phyloP scores from a whole-genome alignment of 2,113 vertebrate species.

The Nyctibius bracteatus region DNA sequence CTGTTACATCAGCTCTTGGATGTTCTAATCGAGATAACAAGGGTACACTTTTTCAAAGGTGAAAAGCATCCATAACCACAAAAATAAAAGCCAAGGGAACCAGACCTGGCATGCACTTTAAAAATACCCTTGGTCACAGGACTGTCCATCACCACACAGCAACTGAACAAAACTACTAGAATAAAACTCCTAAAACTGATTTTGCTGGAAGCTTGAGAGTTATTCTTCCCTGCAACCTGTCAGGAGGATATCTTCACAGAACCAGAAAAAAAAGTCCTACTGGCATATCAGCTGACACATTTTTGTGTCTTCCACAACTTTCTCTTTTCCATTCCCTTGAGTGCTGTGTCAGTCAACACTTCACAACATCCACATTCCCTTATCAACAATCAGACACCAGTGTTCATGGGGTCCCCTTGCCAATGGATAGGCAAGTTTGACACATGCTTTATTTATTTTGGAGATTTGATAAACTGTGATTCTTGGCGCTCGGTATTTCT shows the following conservation, averaged over 20 bases:
- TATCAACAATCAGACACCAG: constrained; percentile 24
- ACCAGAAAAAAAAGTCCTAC: background rate
- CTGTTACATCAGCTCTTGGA: background rate
- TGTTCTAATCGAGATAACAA: background rate
- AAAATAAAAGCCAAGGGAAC: background rate
- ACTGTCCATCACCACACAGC: background rate
- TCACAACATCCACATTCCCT: background rate
- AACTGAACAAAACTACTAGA: background rate
- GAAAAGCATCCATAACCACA: background rate
- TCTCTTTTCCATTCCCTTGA: constrained; percentile 34
- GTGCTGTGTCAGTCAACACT: constrained; percentile 45
- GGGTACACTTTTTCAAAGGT: background rate
- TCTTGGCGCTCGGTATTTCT: background rate
- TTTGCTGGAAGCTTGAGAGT: background rate
- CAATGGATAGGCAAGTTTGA: constrained; percentile 45
- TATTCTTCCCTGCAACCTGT: background rate
- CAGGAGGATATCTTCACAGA: background rate
- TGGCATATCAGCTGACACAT: constrained; percentile 40
- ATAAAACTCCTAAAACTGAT: background rate
- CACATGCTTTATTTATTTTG: constrained; percentile 35
- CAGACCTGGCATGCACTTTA: background rate
- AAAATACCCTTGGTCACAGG: background rate
- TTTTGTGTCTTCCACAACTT: constrained; percentile 38
- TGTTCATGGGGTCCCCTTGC: background rate
- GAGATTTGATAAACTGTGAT: constrained; percentile 25